Evolutionary conservation across 2,113 vertebrate species (phyloP), one percentile per base, ranked within the genome.

Genomic region (Suncus etruscus): DNA sequence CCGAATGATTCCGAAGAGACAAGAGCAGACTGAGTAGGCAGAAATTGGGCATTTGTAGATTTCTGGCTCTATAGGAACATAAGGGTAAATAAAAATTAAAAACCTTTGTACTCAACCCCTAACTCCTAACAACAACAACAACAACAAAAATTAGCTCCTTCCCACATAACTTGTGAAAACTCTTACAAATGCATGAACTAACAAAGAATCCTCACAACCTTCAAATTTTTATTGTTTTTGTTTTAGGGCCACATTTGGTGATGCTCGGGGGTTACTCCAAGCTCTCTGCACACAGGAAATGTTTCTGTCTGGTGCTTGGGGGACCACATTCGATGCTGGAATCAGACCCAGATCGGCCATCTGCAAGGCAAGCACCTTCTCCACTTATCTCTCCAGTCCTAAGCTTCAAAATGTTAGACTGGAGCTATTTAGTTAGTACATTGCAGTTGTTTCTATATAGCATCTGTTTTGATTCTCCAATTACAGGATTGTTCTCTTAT

Each of bases 141-240:
- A 80, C 25, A 48, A 39, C 3, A 39, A 80, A n/a, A 48, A 78
- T n/a, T 8, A 86, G 72, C 11, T 77, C 32, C 20, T 86, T 91
- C 61, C 58, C 47, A 70, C 5, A 89, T 11, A 82, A 84, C 65
- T 79, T 72, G 79, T 18, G 27, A 89, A 91, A 92, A 85, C 27
- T n/a, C 72, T 65, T 83, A 86, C 45, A 87, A 81, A 83, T 25
- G 50, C 3, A 63, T 31, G 80, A 48, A 91, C 27, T n/a, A 73
- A 51, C 54, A 12, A 82, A 88, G 75, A 78, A 3, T 39, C 68
- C 47, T 11, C 50, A 63, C 3, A 47, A 83, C 63, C 48, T 50
- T 80, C 12, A 83, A 65, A 72, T 75, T 79, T 22, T 61, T 20
- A 22, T 61, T 22, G 18, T 61, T 61, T 61, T 61, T 22, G 58